Percentiles rank a stretch among this genome's conserved stretches.
phyloP scores from a whole-genome alignment of 2,888 invertebrate genomes.

The Cecidostiba fungosa region DNA sequence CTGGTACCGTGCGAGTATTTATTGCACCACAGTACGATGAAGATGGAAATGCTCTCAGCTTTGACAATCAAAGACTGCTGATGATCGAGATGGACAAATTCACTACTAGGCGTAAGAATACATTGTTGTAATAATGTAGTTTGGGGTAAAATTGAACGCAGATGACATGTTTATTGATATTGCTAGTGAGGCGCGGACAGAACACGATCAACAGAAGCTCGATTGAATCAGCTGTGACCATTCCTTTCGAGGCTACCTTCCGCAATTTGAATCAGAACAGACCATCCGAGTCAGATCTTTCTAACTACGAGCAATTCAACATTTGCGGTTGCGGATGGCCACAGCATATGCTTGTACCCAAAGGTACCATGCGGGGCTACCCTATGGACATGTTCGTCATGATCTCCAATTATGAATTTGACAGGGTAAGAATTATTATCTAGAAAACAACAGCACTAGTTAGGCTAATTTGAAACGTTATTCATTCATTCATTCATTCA shows the following conservation, averaged over 20 bases:
- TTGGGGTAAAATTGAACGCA: not conserved
- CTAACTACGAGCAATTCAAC: constrained; percentile 83
- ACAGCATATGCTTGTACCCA: constrained; percentile 89
- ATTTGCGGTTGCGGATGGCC: constrained; percentile 96
- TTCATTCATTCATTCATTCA: not conserved
- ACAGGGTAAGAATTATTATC: constrained; percentile 81
- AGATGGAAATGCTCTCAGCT: constrained; percentile 84
- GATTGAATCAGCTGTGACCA: constrained; percentile 89
- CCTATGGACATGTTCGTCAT: constrained; percentile 88
- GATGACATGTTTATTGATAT: not conserved
- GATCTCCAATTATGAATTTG: constrained; percentile 88
- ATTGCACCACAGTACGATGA: constrained; percentile 86
- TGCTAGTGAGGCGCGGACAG: constrained; percentile 84
- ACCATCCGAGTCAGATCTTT: constrained; percentile 81
- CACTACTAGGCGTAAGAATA: constrained; percentile 83
- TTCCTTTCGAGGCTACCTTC: constrained; percentile 90
- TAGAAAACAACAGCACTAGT: not conserved
- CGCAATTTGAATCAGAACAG: constrained; percentile 89
- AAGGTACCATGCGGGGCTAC: constrained; percentile 86
- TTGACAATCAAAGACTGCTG: constrained; percentile 84
- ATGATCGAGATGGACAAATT: constrained; percentile 90
- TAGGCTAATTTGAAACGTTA: too few relatives aligned
- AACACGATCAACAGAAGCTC: constrained; percentile 86
- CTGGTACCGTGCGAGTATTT: constrained; percentile 87
- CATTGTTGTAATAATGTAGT: not conserved